These are phyloP conservation scores for Aphyosemion australe DNA, from an alignment of 2,113 vertebrate species.

Conservation along the genomic window DNA sequence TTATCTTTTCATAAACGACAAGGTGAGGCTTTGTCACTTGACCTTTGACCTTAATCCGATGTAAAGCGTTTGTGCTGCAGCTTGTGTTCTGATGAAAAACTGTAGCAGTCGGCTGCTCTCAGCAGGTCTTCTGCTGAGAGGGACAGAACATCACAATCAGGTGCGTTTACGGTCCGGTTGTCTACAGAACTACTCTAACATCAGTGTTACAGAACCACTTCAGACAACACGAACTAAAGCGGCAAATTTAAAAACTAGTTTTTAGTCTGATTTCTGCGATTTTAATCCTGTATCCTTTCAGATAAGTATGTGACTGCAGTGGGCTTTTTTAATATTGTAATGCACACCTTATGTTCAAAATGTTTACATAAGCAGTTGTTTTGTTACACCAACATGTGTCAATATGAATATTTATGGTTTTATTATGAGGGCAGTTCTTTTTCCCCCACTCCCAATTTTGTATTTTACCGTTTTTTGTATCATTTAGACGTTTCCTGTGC, in stretches of 20 bases:
- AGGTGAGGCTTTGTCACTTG: conserved; percentile 12
- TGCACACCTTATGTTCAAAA: conserved; percentile 74
- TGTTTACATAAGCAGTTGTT: conserved; percentile 78
- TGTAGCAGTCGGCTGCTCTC: conserved; percentile 11
- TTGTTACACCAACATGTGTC: conserved; percentile 74
- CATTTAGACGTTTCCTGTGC: conserved; percentile 72
- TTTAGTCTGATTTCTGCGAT: conserved; percentile 60
- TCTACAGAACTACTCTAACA: conserved; percentile 10
- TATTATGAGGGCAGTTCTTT: conserved; percentile 57
- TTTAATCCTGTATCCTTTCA: conserved; percentile 59
- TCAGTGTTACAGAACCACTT: conserved; percentile 66
- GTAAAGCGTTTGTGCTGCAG: background rate
- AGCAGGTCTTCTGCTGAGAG: conserved; percentile 35
- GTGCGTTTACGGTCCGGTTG: conserved; percentile 18
- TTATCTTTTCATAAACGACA: background rate
- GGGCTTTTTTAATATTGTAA: conserved; percentile 57
- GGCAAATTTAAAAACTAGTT: conserved; percentile 65
- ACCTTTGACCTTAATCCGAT: background rate
- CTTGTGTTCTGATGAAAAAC: conserved; percentile 8
- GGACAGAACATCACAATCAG: conserved; percentile 1
- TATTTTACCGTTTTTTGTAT: conserved; percentile 75
- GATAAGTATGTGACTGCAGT: conserved; percentile 70
- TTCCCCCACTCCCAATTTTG: conserved; percentile 48
- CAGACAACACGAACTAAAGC: conserved; percentile 29
- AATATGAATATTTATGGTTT: conserved; percentile 77